Evolutionary conservation across 92 coral and sea anemone genomes (phyloP).

Genomic region (Porites divaricata): DNA sequence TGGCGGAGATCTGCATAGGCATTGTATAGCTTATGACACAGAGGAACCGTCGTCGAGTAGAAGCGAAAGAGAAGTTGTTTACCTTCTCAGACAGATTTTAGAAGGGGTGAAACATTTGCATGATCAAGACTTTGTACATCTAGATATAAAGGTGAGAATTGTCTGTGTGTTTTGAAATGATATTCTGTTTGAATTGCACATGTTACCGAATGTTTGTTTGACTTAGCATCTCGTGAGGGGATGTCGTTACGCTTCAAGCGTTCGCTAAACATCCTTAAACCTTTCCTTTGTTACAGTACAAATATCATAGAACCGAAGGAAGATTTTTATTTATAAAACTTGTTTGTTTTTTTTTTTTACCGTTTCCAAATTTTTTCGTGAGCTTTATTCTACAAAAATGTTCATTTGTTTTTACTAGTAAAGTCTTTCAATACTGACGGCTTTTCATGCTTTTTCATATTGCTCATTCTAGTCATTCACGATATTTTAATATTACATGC

Average conservation of each 20-base stretch:
- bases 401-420: slow-evolving; percentile 3
- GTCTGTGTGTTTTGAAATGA: not conserved
- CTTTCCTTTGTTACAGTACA: slow-evolving; percentile 27
- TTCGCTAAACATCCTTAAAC: slow-evolving; percentile 35
- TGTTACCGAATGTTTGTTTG: slow-evolving; percentile 41
- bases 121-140: slow-evolving; percentile 77
- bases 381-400: not conserved
- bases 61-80: slow-evolving; percentile 93
- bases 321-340: slow-evolving; percentile 9
- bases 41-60: slow-evolving; percentile 88
- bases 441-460: slow-evolving; percentile 6
- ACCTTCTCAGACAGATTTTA: slow-evolving; percentile 82
- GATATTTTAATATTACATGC: slow-evolving; percentile 38
- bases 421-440: slow-evolving; percentile 1
- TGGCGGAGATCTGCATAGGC: slow-evolving; percentile 93
- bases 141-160: slow-evolving; percentile 81
- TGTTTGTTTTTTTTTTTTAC: not conserved
- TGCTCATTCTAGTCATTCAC: slow-evolving; percentile 28
- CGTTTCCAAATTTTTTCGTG: slow-evolving; percentile 3
- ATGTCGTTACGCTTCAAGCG: slow-evolving; percentile 41
- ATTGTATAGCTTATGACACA: slow-evolving; percentile 84
- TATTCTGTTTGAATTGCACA: slow-evolving; percentile 25
- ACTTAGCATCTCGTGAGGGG: slow-evolving; percentile 5
- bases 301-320: slow-evolving; percentile 26
- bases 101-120: slow-evolving; percentile 89